phyloP scores from a whole-genome alignment of 2,113 vertebrate species.

The Antennarius striatus region DNA sequence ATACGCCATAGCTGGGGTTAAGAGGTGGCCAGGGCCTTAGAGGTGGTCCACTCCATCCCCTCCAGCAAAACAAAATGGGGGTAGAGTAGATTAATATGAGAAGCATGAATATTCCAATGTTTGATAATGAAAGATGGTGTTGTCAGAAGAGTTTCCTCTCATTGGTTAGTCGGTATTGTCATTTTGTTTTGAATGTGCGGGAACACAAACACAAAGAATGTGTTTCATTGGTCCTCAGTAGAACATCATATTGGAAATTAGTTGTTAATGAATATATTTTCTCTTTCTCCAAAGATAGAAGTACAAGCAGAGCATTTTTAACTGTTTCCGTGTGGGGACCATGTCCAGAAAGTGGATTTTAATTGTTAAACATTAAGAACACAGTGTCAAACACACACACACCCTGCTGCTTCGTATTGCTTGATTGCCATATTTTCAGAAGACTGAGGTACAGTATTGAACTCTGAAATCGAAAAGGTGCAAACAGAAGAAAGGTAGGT shows the following conservation, averaged over 20 bases:
- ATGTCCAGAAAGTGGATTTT: no score
- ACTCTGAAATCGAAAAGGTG: constrained; percentile 48
- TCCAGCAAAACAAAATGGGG: constrained; percentile 54
- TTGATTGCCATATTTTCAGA: constrained; percentile 11
- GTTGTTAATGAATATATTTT: background rate
- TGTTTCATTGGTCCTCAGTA: constrained; percentile 1
- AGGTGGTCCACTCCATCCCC: constrained; percentile 57
- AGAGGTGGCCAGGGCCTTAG: constrained; percentile 69
- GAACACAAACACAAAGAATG: background rate
- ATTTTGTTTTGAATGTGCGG: constrained; percentile 11
- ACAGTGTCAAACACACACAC: background rate
- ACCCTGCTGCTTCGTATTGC: constrained; percentile 41
- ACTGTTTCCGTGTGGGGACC: no score
- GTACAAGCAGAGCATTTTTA: no score
- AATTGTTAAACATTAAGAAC: no score
- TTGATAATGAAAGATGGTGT: constrained; percentile 37
- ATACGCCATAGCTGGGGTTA: constrained; percentile 65
- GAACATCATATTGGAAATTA: constrained; percentile 21
- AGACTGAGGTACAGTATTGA: background rate
- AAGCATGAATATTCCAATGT: constrained; percentile 49
- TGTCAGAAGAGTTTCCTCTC: constrained; percentile 27
- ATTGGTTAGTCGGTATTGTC: constrained; percentile 17
- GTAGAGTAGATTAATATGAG: constrained; percentile 48
- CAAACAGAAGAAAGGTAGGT: constrained; percentile 27
- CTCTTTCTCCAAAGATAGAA: no score